Evolutionary conservation across 2,888 invertebrate genomes (phyloP).

Genomic region (Cephonodes hylas): DNA sequence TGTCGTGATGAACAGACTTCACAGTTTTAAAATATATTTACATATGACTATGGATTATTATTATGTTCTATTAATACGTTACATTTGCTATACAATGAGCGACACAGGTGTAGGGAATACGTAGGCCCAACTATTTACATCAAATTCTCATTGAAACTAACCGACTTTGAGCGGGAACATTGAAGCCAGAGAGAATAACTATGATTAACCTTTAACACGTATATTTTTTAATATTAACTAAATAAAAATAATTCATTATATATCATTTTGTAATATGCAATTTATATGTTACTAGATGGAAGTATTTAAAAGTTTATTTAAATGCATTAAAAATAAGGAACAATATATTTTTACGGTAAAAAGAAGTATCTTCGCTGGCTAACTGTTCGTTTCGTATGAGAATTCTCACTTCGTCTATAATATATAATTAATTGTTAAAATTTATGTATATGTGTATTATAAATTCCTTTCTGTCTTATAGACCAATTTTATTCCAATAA

Average conservation of each 20-base stretch:
- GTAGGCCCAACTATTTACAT: constrained; percentile 67
- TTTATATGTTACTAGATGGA: no score
- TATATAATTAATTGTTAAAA: constrained; percentile 2
- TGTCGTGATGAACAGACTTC: constrained; percentile 7
- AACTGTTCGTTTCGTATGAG: constrained; percentile 24
- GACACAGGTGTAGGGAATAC: constrained; percentile 72
- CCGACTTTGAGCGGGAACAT: background rate
- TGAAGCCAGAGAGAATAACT: background rate
- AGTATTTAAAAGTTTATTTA: no score
- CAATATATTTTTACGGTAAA: background rate
- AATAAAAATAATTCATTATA: no score
- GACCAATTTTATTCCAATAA: constrained; percentile 44
- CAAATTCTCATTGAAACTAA: background rate
- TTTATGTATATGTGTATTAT: constrained; percentile 28
- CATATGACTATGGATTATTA: constrained; percentile 28
- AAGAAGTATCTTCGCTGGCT: background rate
- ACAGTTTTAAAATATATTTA: constrained; percentile 12
- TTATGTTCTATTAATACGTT: constrained; percentile 43
- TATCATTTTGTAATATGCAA: no score
- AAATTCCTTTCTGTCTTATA: constrained; percentile 61
- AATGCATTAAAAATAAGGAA: no score
- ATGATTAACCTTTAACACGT: no score
- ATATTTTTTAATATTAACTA: no score
- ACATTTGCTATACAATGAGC: constrained; percentile 65
- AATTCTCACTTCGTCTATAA: constrained; percentile 9